phyloP scores from a whole-genome alignment of 2,113 vertebrate species.

The Okapia johnstoni region DNA sequence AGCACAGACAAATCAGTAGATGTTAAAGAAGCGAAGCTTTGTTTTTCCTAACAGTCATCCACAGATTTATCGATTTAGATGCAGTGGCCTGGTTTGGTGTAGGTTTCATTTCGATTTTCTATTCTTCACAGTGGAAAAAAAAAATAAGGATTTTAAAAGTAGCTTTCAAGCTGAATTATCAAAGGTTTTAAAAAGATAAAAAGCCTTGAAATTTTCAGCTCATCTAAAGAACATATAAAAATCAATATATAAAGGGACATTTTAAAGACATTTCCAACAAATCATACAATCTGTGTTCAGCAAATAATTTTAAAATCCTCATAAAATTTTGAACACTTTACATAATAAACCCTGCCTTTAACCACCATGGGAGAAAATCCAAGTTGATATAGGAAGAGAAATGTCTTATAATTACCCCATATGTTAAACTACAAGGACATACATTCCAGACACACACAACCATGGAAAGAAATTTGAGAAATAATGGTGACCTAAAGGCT shows the following conservation, averaged over 20 bases:
- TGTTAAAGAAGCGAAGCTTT: conserved; percentile 77
- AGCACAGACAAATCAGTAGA: conserved; percentile 83
- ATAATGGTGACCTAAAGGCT: conserved; percentile 96
- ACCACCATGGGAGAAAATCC: conserved; percentile 86
- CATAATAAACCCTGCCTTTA: conserved; percentile 75
- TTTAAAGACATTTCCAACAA: conserved; percentile 74
- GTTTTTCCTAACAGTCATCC: conserved; percentile 81
- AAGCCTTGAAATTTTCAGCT: conserved; percentile 66
- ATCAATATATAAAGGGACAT: conserved; percentile 69
- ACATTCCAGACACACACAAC: conserved; percentile 86
- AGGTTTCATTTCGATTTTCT: conserved; percentile 83
- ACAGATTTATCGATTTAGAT: conserved; percentile 90
- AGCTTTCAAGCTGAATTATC: conserved; percentile 83
- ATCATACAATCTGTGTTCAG: conserved; percentile 18
- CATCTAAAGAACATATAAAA: conserved; percentile 54
- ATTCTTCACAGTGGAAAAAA: conserved; percentile 74
- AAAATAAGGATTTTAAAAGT: conserved; percentile 77
- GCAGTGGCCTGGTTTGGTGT: conserved; percentile 82
- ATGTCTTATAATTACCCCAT: conserved; percentile 83
- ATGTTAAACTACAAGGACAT: conserved; percentile 86
- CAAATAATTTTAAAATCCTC: conserved; percentile 60
- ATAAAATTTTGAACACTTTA: conserved; percentile 50
- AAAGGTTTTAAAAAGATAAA: conserved; percentile 68
- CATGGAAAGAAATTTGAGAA: conserved; percentile 93
- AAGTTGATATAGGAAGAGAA: conserved; percentile 88